A percentile compares a stretch with the other conserved stretches of the same genome.
Evolutionary conservation across 2,888 invertebrate species (phyloP).

Genomic region (Leptarthrus brevirostris): DNA sequence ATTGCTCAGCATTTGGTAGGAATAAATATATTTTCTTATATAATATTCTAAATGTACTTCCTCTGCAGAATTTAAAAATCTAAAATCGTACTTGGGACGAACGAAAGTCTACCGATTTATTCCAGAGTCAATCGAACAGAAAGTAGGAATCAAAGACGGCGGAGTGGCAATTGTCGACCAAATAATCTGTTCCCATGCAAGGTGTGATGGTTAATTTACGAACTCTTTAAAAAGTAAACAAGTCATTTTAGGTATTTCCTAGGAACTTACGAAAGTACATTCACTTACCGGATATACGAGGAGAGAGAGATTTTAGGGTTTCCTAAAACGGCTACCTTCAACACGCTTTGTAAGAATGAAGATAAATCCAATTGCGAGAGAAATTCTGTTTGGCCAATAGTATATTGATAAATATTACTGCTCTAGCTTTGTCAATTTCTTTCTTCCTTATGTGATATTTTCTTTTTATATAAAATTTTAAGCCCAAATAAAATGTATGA

Average conservation of each 20-base stretch:
- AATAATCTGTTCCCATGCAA: slow-evolving; percentile 90
- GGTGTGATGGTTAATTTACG: slow-evolving; percentile 58
- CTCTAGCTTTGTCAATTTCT: too few species aligned
- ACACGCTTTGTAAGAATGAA: slow-evolving; percentile 73
- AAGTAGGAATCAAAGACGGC: slow-evolving; percentile 74
- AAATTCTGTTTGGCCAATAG: slow-evolving; percentile 82
- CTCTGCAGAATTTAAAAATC: slow-evolving; percentile 61
- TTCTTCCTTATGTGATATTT: too few species aligned
- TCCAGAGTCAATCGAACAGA: slow-evolving; percentile 61
- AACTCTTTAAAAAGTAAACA: too few species aligned
- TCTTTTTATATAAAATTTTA: too few species aligned
- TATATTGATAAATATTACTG: too few species aligned
- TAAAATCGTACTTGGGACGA: slow-evolving; percentile 61
- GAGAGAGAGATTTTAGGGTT: slow-evolving; percentile 96
- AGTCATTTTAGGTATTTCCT: slow-evolving; percentile 76
- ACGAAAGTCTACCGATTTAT: slow-evolving; percentile 61
- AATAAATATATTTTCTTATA: slow-evolving; percentile 52
- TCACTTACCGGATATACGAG: slow-evolving; percentile 96
- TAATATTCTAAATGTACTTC: slow-evolving; percentile 7
- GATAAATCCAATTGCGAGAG: slow-evolving; percentile 74
- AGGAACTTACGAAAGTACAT: slow-evolving; percentile 95
- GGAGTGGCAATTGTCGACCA: slow-evolving; percentile 94
- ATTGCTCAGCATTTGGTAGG: slow-evolving; percentile 74
- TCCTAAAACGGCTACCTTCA: slow-evolving; percentile 83
- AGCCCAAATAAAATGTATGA: too few species aligned